A percentile compares a stretch with the other conserved stretches of the same genome.
Evolutionary conservation across 2,113 vertebrate genomes (phyloP).

Genomic region (Channa argus): DNA sequence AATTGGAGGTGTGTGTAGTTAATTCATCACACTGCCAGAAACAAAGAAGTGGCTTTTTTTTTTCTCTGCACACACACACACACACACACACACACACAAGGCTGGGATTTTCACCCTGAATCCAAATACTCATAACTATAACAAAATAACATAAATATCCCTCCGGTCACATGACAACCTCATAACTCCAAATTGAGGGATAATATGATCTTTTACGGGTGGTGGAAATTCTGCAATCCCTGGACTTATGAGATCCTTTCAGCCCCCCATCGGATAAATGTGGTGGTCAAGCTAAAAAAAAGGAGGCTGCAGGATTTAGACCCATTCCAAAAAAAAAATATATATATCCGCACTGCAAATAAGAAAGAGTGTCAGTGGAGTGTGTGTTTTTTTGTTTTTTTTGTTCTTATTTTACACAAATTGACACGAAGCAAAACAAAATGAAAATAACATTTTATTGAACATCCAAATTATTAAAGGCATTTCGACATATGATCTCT

Average conservation of each 20-base stretch:
- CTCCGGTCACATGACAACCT: conserved; percentile 64
- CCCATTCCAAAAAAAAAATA: neutral
- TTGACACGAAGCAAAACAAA: no score
- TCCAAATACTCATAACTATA: conserved; percentile 32
- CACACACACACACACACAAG: neutral
- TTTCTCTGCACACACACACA: neutral
- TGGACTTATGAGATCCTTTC: conserved; percentile 60
- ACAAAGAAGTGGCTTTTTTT: neutral
- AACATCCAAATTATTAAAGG: no score
- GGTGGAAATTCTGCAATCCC: conserved; percentile 46
- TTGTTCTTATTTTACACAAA: no score
- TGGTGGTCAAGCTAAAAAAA: conserved; percentile 48
- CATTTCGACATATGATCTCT: no score
- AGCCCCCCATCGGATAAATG: conserved; percentile 27
- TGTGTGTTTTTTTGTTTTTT: no score
- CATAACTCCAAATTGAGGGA: conserved; percentile 68
- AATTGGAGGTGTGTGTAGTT: neutral
- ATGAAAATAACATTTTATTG: no score
- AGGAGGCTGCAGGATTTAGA: conserved; percentile 22
- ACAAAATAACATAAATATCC: conserved; percentile 53
- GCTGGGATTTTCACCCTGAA: conserved; percentile 28
- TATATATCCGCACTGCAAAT: conserved; percentile 1
- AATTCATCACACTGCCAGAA: conserved; percentile 17
- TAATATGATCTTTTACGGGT: conserved; percentile 59
- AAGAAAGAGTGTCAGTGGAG: no score